Conservation (phyloP, 2,888 invertebrate genomes). For the Graphium colonna region DNA sequence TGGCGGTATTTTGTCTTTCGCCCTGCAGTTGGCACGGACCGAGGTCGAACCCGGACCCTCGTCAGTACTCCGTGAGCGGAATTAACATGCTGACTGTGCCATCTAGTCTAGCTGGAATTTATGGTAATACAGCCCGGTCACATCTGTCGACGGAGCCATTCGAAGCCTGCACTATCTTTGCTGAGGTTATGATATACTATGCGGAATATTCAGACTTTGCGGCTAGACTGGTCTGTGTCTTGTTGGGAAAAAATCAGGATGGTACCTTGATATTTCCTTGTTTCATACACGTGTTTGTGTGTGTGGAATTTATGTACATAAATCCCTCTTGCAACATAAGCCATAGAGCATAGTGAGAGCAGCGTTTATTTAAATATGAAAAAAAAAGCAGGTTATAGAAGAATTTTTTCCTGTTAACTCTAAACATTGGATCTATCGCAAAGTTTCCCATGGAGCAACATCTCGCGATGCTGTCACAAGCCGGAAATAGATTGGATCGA, state of each 20-base stretch:
- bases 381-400: no score
- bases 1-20: not conserved
- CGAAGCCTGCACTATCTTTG: not conserved
- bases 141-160: not conserved
- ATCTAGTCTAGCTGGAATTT: not conserved
- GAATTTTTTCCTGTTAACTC: no score
- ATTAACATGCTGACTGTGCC: not conserved
- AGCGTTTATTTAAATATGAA: no score
- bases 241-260: no score
- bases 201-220: no score
- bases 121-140: not conserved
- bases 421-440: not conserved
- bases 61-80: conserved; percentile 15
- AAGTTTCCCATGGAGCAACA: not conserved
- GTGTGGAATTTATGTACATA: no score
- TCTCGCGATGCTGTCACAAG: not conserved
- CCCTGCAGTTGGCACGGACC: not conserved
- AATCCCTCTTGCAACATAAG: no score
- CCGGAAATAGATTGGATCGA: not conserved
- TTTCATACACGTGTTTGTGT: no score
- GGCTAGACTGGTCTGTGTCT: no score
- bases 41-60: conserved; percentile 8
- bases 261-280: no score
- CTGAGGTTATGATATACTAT: not conserved
- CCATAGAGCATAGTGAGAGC: no score